phyloP scores from a whole-genome alignment of 2,113 vertebrate genomes.

The Trochalopteron elliotii region DNA sequence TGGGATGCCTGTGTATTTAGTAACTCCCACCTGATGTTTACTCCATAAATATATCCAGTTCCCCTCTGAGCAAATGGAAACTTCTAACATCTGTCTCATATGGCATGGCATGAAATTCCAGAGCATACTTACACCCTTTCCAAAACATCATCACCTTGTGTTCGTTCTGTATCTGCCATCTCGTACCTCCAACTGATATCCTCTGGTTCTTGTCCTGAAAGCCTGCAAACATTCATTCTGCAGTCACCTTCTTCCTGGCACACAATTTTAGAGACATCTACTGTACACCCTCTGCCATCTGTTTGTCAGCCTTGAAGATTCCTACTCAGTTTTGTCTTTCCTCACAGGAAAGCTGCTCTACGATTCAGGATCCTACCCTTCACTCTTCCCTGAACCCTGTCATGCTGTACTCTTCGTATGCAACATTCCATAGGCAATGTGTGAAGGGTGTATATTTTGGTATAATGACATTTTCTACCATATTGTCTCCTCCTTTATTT shows the following conservation, averaged over 20 bases:
- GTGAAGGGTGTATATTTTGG: accelerated
- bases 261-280: not conserved
- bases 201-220: not conserved
- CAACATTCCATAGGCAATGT: not conserved
- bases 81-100: not conserved
- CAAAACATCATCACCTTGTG: not conserved
- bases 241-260: not conserved
- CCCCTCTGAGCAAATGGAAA: not conserved
- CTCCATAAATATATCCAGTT: not conserved
- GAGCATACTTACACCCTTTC: not conserved
- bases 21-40: not conserved
- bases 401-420: accelerated
- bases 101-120: not conserved
- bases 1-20: not conserved
- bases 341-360: not conserved
- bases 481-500: not conserved
- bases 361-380: not conserved
- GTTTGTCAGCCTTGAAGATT: not conserved
- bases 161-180: not conserved
- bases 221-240: not conserved
- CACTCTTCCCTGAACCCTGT: not conserved
- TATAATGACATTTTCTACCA: not conserved
- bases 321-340: slow-evolving; percentile 3
- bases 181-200: not conserved
- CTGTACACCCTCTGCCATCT: not conserved